A percentile compares a stretch with the other conserved stretches of the same genome.
phyloP scores from a whole-genome alignment of 1,140 invertebrate genomes.

The Drosophila repleta region DNA sequence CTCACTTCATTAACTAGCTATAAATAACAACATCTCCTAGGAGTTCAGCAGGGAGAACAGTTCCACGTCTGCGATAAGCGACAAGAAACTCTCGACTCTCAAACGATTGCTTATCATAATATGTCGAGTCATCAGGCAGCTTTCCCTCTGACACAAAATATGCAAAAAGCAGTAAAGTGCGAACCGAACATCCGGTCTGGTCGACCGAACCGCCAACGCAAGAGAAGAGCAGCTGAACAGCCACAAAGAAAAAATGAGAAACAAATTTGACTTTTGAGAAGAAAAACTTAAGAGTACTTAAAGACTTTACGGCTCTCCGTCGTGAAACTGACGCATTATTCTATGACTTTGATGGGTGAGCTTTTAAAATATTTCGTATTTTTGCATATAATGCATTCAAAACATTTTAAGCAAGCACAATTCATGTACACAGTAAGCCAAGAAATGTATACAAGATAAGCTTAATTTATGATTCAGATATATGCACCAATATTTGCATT shows the following conservation, averaged over 20 bases:
- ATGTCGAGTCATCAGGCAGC: constrained; percentile 16
- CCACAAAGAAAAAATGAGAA: constrained; percentile 8
- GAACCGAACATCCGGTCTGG: constrained; percentile 19
- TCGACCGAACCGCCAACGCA: not conserved
- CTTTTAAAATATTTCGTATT: not conserved
- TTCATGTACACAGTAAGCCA: constrained; percentile 1
- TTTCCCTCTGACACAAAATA: constrained; percentile 1
- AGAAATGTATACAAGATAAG: not conserved
- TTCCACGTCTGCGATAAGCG: constrained; percentile 1
- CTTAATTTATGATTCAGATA: not conserved
- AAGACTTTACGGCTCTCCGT: constrained; percentile 3
- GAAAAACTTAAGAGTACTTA: constrained; percentile 18
- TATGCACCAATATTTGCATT: not conserved
- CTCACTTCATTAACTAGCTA: not conserved
- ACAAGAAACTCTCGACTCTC: constrained; percentile 1
- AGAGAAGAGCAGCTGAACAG: constrained; percentile 1
- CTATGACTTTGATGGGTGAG: constrained; percentile 3
- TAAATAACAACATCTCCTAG: not conserved
- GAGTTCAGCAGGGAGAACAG: not conserved
- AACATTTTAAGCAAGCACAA: not conserved
- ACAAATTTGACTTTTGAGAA: constrained; percentile 13
- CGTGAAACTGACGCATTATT: constrained; percentile 6
- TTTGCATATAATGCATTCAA: constrained; percentile 1
- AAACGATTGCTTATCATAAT: constrained; percentile 21
- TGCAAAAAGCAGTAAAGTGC: constrained; percentile 21